Conservation (phyloP, 2,797 vertebrate genomes). For the Cuniculus paca region DNA sequence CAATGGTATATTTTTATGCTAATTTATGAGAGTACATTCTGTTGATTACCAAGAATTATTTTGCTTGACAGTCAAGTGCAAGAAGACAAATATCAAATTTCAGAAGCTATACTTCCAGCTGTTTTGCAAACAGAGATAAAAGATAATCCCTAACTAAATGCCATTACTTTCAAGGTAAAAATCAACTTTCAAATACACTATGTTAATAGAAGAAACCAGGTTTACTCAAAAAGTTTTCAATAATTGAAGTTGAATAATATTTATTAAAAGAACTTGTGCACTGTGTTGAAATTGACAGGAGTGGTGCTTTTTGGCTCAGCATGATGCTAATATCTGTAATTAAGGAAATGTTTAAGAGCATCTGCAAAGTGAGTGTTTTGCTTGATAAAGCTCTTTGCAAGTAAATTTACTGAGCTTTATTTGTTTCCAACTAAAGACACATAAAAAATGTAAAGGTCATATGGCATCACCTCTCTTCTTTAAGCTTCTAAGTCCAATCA, state of each 20-base stretch:
- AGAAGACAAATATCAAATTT: conserved; percentile 80
- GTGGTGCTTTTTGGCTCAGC: conserved; percentile 75
- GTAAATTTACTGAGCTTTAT: conserved; percentile 65
- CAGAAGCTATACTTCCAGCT: conserved; percentile 64
- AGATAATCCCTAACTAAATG: conserved; percentile 81
- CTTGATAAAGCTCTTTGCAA: conserved; percentile 73
- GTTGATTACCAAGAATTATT: conserved; percentile 74
- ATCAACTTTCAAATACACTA: conserved; percentile 72
- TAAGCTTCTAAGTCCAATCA: neutral
- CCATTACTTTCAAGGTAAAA: conserved; percentile 76
- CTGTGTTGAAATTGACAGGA: conserved; percentile 69
- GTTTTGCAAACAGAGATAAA: conserved; percentile 78
- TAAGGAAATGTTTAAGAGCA: conserved; percentile 75
- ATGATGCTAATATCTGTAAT: conserved; percentile 80
- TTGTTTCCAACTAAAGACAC: conserved; percentile 71
- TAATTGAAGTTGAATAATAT: conserved; percentile 72
- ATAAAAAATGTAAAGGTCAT: neutral
- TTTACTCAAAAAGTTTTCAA: conserved; percentile 79
- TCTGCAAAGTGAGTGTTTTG: conserved; percentile 73
- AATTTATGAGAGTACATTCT: conserved; percentile 72
- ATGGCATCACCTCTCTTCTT: neutral
- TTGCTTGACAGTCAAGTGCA: conserved; percentile 69
- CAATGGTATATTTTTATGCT: conserved; percentile 57
- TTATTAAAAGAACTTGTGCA: conserved; percentile 75
- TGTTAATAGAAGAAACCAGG: conserved; percentile 38